These are phyloP conservation scores for Parauchenoglanis punctatus DNA, from an alignment of 2,797 vertebrate species.

Conservation along the genomic window DNA sequence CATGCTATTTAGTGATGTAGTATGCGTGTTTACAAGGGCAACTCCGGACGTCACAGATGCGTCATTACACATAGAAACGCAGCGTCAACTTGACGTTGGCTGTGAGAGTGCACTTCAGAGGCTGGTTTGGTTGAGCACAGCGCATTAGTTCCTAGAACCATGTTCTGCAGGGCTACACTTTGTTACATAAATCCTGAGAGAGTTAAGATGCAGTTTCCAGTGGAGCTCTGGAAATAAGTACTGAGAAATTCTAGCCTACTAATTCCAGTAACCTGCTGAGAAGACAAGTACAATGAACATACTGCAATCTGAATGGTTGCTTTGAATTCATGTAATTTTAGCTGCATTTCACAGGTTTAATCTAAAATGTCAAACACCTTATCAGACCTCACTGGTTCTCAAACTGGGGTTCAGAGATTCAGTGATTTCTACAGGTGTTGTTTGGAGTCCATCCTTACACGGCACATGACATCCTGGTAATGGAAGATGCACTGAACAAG, in stretches of 20 bases:
- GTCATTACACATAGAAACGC: neutral
- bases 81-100: neutral
- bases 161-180: neutral
- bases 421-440: neutral
- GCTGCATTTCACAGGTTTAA: neutral
- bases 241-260: neutral
- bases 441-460: neutral
- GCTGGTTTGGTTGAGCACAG: neutral
- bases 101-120: neutral
- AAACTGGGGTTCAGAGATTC: neutral
- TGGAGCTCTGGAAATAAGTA: neutral
- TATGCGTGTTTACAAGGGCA: neutral
- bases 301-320: neutral
- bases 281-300: neutral
- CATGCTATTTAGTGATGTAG: neutral
- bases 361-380: neutral
- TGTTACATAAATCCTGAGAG: neutral
- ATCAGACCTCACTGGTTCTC: neutral
- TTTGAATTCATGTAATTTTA: neutral
- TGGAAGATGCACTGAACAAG: neutral
- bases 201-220: neutral
- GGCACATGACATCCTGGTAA: neutral
- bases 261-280: neutral
- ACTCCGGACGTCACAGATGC: conserved; percentile 8
- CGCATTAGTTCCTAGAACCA: neutral